Evolutionary conservation across 2,113 vertebrate species (phyloP).

Genomic region (Coptodon rendalli): DNA sequence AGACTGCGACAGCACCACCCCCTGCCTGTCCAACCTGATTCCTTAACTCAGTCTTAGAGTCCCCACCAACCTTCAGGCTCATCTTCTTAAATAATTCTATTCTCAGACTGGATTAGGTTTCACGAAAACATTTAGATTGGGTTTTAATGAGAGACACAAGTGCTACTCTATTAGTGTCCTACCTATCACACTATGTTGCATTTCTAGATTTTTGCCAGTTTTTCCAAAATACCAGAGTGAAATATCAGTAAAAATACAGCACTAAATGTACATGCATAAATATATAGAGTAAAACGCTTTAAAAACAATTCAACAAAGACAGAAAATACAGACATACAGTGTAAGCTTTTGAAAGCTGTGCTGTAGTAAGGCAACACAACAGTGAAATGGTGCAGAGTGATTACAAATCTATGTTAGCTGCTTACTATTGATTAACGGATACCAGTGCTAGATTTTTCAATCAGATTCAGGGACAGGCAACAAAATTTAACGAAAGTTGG

Average conservation of each 20-base stretch:
- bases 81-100: constrained; percentile 32
- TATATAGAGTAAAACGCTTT: not conserved
- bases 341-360: not conserved
- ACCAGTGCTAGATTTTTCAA: not conserved
- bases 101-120: constrained; percentile 37
- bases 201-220: not conserved
- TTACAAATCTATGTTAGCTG: not conserved
- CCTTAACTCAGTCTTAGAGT: constrained; percentile 7
- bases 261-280: too few relatives aligned
- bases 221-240: not conserved
- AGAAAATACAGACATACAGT: not conserved
- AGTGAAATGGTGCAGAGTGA: not conserved
- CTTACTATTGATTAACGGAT: not conserved
- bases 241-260: not conserved
- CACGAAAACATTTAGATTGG: not conserved
- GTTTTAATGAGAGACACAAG: not conserved
- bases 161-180: not conserved
- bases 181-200: not conserved
- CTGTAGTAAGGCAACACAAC: not conserved
- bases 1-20: constrained; percentile 32
- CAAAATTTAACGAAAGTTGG: not conserved
- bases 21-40: constrained; percentile 3
- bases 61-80: constrained; percentile 3
- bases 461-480: not conserved
- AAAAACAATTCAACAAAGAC: not conserved